Percentiles rank a stretch among this genome's conserved stretches.
Conservation (phyloP, 2,113 vertebrate species). For the Myxocyprinus asiaticus region DNA sequence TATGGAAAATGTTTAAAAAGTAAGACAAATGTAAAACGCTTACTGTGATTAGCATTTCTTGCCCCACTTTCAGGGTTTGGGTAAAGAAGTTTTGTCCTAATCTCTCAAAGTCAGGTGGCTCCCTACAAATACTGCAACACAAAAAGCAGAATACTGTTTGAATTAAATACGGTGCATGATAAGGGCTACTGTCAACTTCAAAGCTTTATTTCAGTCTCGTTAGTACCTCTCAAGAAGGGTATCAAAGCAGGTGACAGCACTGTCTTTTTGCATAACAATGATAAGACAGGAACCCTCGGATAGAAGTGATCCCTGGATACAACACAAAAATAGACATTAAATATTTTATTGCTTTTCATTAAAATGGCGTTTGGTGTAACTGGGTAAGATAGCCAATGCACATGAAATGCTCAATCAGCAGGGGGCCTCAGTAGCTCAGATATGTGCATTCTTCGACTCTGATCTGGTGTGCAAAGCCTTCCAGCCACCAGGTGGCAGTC, state of each 20-base stretch:
- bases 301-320: slow-evolving; percentile 57
- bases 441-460: slow-evolving; percentile 56
- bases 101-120: slow-evolving; percentile 56
- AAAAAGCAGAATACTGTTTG: background rate
- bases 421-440: slow-evolving; percentile 47
- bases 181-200: background rate
- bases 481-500: slow-evolving; percentile 71
- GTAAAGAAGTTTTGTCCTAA: slow-evolving; percentile 60
- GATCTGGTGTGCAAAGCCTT: slow-evolving; percentile 61
- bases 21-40: background rate
- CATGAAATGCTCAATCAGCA: slow-evolving; percentile 5
- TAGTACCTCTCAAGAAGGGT: slow-evolving; percentile 70
- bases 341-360: background rate
- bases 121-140: slow-evolving; percentile 56
- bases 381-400: background rate
- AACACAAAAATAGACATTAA: background rate
- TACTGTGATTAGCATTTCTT: slow-evolving; percentile 41
- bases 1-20: background rate
- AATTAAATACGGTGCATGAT: too few relatives aligned
- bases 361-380: too few relatives aligned
- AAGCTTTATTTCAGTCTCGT: background rate
- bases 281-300: slow-evolving; percentile 64
- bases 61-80: slow-evolving; percentile 69
- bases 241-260: slow-evolving; percentile 54
- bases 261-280: slow-evolving; percentile 66